Conservation (phyloP, 1,140 invertebrate species). For the Camponotus floridanus region DNA sequence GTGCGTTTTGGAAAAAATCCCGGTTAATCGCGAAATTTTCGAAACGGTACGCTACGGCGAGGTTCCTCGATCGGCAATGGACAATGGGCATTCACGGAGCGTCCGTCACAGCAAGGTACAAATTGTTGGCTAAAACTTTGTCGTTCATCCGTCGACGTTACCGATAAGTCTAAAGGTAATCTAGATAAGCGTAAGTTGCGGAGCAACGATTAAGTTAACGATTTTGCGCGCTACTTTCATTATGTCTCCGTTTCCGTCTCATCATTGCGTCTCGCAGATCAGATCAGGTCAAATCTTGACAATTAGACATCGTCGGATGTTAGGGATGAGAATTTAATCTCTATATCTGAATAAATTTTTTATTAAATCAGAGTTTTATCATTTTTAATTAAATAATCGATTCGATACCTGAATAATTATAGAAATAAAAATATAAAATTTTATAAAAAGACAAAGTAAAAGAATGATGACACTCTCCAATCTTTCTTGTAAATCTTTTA, state of each 20-base stretch:
- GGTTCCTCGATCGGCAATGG: slow-evolving; percentile 20
- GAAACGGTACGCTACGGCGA: not conserved
- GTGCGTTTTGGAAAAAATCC: slow-evolving; percentile 2
- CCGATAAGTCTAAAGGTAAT: slow-evolving; percentile 60
- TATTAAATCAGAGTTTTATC: too few species aligned
- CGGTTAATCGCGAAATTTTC: slow-evolving; percentile 12
- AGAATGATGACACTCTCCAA: not conserved
- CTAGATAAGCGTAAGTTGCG: slow-evolving; percentile 29
- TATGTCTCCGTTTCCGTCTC: too few species aligned
- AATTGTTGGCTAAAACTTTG: slow-evolving; percentile 50
- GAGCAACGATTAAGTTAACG: not conserved
- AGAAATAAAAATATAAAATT: too few species aligned
- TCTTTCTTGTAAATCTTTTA: not conserved
- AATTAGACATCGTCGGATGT: not conserved
- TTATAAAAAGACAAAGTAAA: too few species aligned
- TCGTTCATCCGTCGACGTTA: slow-evolving; percentile 47
- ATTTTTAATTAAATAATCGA: too few species aligned
- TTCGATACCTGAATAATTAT: too few species aligned
- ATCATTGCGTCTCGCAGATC: slow-evolving; percentile 18
- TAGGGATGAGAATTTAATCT: too few species aligned
- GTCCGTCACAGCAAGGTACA: slow-evolving; percentile 53
- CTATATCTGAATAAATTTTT: too few species aligned
- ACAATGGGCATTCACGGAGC: slow-evolving; percentile 69
- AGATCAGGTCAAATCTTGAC: slow-evolving; percentile 27
- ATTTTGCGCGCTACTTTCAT: not conserved